phyloP scores from a whole-genome alignment of 2,888 invertebrate genomes.

The Diarsia mendica region DNA sequence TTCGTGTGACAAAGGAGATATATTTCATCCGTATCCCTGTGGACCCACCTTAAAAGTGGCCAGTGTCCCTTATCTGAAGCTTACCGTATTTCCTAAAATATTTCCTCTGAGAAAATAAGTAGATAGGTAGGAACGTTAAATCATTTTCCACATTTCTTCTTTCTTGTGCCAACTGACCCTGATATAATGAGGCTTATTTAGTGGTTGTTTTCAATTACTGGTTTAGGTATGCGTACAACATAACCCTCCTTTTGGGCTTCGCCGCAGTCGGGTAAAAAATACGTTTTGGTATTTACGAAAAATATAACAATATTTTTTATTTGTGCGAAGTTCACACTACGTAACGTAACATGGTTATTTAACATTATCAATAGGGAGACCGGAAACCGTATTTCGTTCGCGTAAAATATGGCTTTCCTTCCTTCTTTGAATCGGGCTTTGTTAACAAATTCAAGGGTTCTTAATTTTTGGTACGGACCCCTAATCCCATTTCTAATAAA shows the following conservation, averaged over 20 bases:
- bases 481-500: too few relatives aligned
- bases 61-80: constrained; percentile 26
- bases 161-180: constrained; percentile 10
- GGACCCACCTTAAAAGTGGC: constrained; percentile 44
- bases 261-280: too few relatives aligned
- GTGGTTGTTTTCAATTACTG: constrained; percentile 7
- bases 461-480: too few relatives aligned
- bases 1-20: constrained; percentile 39
- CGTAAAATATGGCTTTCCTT: too few relatives aligned
- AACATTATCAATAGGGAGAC: not conserved
- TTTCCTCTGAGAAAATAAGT: constrained; percentile 20
- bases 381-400: too few relatives aligned
- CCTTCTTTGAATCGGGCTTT: too few relatives aligned
- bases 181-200: constrained; percentile 29
- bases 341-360: not conserved
- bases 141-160: constrained; percentile 28
- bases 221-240: not conserved
- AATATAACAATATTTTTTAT: not conserved
- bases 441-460: too few relatives aligned
- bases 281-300: not conserved
- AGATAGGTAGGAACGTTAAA: constrained; percentile 8
- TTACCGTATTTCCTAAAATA: constrained; percentile 44
- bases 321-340: not conserved
- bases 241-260: too few relatives aligned
- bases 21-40: constrained; percentile 40